Evolutionary conservation across 2,888 invertebrate genomes (phyloP).

Genomic region (Lasioglossum vierecki): DNA sequence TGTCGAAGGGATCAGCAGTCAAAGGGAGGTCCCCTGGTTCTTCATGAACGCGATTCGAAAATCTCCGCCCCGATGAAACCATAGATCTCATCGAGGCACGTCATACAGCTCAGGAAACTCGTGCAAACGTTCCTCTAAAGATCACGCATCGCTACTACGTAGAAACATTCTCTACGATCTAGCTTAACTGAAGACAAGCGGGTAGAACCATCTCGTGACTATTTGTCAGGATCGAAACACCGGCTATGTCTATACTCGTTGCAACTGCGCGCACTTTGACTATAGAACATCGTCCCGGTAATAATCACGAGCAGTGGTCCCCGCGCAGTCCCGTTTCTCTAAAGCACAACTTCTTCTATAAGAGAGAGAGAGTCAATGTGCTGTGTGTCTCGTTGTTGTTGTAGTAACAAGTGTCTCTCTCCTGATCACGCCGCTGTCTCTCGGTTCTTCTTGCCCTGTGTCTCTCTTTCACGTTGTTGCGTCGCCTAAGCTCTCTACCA

Average conservation of each 20-base stretch:
- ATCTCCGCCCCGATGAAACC: slow-evolving; percentile 15
- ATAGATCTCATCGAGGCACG: slow-evolving; percentile 13
- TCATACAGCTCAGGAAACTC: slow-evolving; percentile 64
- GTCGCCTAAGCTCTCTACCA: slow-evolving; percentile 56
- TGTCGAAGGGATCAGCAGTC: neutral
- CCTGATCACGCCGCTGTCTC: slow-evolving; percentile 26
- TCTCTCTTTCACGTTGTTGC: neutral
- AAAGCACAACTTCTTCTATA: slow-evolving; percentile 67
- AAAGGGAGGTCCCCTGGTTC: neutral
- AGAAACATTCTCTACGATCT: slow-evolving; percentile 71
- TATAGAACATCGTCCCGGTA: neutral
- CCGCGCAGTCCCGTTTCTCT: slow-evolving; percentile 45
- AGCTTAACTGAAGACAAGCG: slow-evolving; percentile 46
- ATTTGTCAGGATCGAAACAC: slow-evolving; percentile 28
- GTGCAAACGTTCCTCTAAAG: slow-evolving; percentile 70
- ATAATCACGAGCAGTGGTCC: slow-evolving; percentile 55
- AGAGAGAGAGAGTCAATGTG: slow-evolving; percentile 67
- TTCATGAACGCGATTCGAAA: neutral
- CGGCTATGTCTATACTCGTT: neutral
- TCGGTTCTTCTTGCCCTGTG: slow-evolving; percentile 67
- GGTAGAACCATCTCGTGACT: slow-evolving; percentile 52
- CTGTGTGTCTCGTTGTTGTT: slow-evolving; percentile 74
- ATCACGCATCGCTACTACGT: slow-evolving; percentile 67
- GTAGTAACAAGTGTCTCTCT: slow-evolving; percentile 42
- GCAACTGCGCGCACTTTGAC: neutral